phyloP scores from a whole-genome alignment of 2,888 invertebrate genomes.

The Limnephilus lunatus region DNA sequence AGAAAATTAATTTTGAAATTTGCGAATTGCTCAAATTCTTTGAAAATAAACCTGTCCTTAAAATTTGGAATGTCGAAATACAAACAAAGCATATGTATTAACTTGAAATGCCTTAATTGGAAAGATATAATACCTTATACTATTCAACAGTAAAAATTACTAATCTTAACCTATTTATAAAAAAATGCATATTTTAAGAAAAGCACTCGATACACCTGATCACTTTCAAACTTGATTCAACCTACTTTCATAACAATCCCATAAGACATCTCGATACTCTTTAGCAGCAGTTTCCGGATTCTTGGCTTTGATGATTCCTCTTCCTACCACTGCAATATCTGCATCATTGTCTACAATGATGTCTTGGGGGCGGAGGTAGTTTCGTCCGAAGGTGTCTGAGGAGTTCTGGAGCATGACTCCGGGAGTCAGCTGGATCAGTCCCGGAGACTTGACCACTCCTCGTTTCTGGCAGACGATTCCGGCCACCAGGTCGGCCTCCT shows the following conservation, averaged over 20 bases:
- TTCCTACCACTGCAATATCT: conserved; percentile 96
- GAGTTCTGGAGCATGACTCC: conserved; percentile 88
- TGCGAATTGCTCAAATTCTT: no score
- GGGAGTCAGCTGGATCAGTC: conserved; percentile 93
- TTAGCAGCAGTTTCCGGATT: conserved; percentile 83
- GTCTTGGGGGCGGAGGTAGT: conserved; percentile 90
- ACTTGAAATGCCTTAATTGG: not conserved
- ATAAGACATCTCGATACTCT: conserved; percentile 85
- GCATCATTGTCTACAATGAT: conserved; percentile 89
- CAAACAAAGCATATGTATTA: not conserved
- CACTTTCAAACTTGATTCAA: conserved; percentile 66
- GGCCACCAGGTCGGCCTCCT: conserved; percentile 85
- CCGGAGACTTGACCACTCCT: conserved; percentile 82
- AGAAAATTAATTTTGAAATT: no score
- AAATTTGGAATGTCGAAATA: conserved; percentile 15
- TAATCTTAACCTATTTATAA: not conserved
- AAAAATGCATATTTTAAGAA: not conserved
- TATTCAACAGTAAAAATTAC: not conserved
- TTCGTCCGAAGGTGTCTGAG: conserved; percentile 89
- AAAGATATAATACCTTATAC: not conserved
- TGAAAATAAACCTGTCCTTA: not conserved
- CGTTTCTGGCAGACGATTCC: conserved; percentile 94
- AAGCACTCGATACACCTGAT: not conserved
- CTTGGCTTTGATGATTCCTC: conserved; percentile 87
- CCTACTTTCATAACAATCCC: conserved; percentile 77